phyloP scores from a whole-genome alignment of 2,113 vertebrate species.

The Puffinus mauretanicus region DNA sequence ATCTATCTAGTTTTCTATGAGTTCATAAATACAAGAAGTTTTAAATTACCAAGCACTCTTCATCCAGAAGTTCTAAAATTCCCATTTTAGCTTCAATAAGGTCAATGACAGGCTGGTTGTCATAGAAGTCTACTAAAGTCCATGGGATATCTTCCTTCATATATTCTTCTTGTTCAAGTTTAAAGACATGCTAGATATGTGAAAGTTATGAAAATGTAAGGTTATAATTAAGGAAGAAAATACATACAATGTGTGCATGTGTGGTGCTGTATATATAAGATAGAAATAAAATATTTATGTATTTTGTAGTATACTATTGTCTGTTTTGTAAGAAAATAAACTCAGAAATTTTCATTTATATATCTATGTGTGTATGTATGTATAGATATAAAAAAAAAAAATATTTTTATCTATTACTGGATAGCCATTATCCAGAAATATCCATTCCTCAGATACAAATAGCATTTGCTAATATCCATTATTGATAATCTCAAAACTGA shows the following conservation, averaged over 20 bases:
- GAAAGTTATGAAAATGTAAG: not conserved
- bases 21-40: not conserved
- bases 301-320: not conserved
- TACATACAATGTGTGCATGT: not conserved
- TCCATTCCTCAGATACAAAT: not conserved
- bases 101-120: conserved; percentile 95
- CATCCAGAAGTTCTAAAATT: conserved; percentile 93
- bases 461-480: not conserved
- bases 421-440: not conserved
- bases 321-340: not conserved
- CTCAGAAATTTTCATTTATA: not conserved
- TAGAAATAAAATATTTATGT: not conserved
- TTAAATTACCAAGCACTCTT: conserved; percentile 91
- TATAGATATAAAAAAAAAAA: not conserved
- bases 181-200: conserved; percentile 89
- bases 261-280: not conserved
- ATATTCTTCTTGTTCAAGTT: conserved; percentile 98
- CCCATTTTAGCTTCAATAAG: conserved; percentile 98
- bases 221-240: not conserved
- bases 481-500: not conserved
- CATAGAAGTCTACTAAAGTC: conserved; percentile 97
- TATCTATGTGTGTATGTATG: no score
- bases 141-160: conserved; percentile 98
- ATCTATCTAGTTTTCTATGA: not conserved
- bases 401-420: not conserved